Conservation (phyloP, 2,888 invertebrate genomes). For the Heliconius ismenius region DNA sequence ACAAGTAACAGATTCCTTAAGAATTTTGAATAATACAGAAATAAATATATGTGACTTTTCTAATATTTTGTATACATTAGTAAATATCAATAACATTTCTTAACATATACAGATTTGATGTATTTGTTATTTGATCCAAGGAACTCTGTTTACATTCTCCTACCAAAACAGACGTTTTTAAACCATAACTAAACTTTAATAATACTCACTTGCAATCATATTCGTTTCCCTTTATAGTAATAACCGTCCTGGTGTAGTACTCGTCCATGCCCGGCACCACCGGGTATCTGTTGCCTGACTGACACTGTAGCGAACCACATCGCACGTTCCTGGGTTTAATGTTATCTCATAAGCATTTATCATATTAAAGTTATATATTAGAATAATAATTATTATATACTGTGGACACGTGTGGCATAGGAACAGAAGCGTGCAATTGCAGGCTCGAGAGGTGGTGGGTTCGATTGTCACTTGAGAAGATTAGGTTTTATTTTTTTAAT, state of each 20-base stretch:
- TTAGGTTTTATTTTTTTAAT: too few species aligned
- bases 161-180: not conserved
- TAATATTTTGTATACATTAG: too few species aligned
- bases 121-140: not conserved
- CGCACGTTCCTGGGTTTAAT: conserved; percentile 87
- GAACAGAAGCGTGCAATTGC: too few species aligned
- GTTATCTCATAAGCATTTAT: conserved; percentile 1
- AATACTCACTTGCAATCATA: conserved; percentile 94
- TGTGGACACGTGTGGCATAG: too few species aligned
- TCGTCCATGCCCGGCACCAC: conserved; percentile 90
- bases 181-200: not conserved
- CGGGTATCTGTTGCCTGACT: conserved; percentile 92
- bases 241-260: conserved; percentile 92
- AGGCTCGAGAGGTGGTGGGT: too few species aligned
- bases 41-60: too few species aligned
- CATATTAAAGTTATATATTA: too few species aligned
- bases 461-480: too few species aligned
- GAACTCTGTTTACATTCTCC: not conserved
- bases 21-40: too few species aligned
- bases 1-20: too few species aligned
- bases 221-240: conserved; percentile 93
- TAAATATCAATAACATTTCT: too few species aligned
- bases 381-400: too few species aligned
- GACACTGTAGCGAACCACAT: conserved; percentile 97
- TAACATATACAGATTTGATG: not conserved